These are phyloP conservation scores for Mormyrops boulengeri DNA, from an alignment of 2,797 vertebrate genomes.

Conservation along the genomic window DNA sequence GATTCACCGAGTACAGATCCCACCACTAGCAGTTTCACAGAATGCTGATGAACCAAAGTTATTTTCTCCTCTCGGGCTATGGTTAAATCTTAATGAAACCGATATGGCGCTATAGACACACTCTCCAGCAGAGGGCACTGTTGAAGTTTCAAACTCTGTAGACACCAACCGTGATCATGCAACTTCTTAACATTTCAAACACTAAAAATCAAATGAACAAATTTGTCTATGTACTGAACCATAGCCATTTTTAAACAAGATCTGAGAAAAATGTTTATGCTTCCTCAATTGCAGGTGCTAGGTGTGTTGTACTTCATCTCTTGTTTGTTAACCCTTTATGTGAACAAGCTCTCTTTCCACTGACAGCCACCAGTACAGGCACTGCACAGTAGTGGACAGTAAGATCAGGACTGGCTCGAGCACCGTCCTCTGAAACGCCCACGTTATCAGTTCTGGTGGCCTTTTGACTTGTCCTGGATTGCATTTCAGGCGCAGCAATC, in stretches of 20 bases:
- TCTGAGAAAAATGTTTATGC: neutral
- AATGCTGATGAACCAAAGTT: neutral
- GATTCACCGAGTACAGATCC: neutral
- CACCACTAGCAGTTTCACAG: neutral
- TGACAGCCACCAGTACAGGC: neutral
- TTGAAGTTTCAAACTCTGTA: neutral
- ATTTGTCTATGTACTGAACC: neutral
- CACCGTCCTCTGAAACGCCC: neutral
- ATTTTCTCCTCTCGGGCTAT: neutral
- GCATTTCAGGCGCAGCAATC: constrained; percentile 17
- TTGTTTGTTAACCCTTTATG: neutral
- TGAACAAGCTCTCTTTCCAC: neutral
- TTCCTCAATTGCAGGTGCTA: neutral
- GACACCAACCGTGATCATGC: constrained; percentile 18
- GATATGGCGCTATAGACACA: neutral
- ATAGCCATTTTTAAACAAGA: neutral
- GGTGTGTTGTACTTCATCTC: neutral
- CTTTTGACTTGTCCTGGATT: neutral
- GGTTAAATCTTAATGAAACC: neutral
- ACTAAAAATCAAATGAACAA: neutral
- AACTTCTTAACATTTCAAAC: neutral
- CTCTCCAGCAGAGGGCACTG: constrained; percentile 19
- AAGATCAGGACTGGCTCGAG: neutral
- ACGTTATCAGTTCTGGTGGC: neutral
- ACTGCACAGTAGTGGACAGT: neutral